Evolutionary conservation across 2,888 invertebrate genomes (phyloP).

Genomic region (Mayetiola destructor): DNA sequence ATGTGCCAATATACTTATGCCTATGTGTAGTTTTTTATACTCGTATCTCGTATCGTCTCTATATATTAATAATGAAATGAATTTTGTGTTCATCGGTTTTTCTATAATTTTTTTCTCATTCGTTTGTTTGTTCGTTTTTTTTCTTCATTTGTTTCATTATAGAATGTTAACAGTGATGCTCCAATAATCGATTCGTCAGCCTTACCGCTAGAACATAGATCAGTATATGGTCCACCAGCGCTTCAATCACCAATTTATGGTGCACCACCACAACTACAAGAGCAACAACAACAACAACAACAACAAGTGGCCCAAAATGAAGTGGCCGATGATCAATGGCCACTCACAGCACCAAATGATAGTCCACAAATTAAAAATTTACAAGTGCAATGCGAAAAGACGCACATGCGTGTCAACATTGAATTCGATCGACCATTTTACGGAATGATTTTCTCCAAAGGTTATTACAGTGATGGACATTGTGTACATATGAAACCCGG

Average conservation of each 20-base stretch:
- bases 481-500: constrained; percentile 86
- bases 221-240: constrained; percentile 57
- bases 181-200: constrained; percentile 66
- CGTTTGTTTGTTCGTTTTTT: neutral
- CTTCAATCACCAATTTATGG: constrained; percentile 38
- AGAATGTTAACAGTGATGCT: constrained; percentile 65
- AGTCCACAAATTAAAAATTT: constrained; percentile 87
- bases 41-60: too few relatives aligned
- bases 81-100: neutral
- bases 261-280: constrained; percentile 23
- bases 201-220: constrained; percentile 65
- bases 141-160: constrained; percentile 23
- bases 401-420: constrained; percentile 88
- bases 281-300: constrained; percentile 20
- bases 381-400: constrained; percentile 90
- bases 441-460: constrained; percentile 92
- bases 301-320: constrained; percentile 39
- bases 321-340: constrained; percentile 73
- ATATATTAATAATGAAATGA: too few relatives aligned
- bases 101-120: neutral
- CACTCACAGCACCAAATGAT: constrained; percentile 57
- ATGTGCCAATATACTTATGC: too few relatives aligned
- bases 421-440: constrained; percentile 91
- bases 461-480: constrained; percentile 79
- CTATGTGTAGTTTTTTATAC: too few relatives aligned